Evolutionary conservation across 2,797 vertebrate genomes (phyloP).

Genomic region (Salarias fasciatus): DNA sequence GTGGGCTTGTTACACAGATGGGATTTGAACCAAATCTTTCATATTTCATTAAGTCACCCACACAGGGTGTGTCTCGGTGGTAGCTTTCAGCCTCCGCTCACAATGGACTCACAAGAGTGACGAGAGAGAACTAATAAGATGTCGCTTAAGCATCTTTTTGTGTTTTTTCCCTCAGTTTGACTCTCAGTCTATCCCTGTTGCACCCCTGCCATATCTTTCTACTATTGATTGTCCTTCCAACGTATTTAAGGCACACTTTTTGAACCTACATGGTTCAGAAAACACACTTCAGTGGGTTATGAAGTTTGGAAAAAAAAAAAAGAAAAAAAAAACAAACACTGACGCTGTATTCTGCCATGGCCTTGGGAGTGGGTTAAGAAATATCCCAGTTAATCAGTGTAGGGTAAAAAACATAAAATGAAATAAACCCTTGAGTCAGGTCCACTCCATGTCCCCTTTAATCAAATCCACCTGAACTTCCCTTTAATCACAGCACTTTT

Average conservation of each 20-base stretch:
- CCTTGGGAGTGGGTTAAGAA: slow-evolving; percentile 51
- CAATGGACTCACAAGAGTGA: background rate
- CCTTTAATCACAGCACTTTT: slow-evolving; percentile 67
- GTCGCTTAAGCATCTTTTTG: background rate
- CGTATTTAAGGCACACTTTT: slow-evolving; percentile 52
- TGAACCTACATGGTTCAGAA: slow-evolving; percentile 53
- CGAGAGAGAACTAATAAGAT: background rate
- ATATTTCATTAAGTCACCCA: background rate
- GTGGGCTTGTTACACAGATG: background rate
- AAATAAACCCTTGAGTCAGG: slow-evolving; percentile 63
- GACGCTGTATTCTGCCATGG: slow-evolving; percentile 64
- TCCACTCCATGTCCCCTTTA: slow-evolving; percentile 59
- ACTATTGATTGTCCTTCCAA: slow-evolving; percentile 57
- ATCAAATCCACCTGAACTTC: slow-evolving; percentile 66
- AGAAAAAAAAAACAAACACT: slow-evolving; percentile 22
- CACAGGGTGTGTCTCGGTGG: too few relatives aligned
- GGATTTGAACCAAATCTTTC: background rate
- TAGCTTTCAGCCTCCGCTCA: too few relatives aligned
- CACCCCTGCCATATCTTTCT: slow-evolving; percentile 12
- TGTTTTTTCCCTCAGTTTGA: slow-evolving; percentile 10
- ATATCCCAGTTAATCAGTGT: slow-evolving; percentile 69
- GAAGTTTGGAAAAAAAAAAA: slow-evolving; percentile 23
- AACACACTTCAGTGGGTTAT: slow-evolving; percentile 52
- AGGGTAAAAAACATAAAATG: background rate
- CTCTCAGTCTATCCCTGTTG: slow-evolving; percentile 18